Evolutionary conservation across 2,797 vertebrate species (phyloP), one percentile per base, ranked within the genome.

Genomic region (Acanthopagrus latus): DNA sequence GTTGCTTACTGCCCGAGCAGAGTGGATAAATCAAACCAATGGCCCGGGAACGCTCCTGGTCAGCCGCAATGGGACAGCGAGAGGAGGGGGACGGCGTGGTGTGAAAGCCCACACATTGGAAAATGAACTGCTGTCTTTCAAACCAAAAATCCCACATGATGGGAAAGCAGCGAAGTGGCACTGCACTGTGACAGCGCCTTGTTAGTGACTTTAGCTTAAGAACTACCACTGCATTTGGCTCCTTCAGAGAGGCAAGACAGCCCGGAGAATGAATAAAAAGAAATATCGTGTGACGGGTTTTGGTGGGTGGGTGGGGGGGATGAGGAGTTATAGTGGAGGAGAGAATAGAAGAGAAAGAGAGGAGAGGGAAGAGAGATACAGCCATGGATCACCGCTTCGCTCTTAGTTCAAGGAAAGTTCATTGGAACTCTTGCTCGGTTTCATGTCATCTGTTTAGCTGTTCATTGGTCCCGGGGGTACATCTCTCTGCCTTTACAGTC

Each of bases 351-450:
- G 16, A 54, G 48, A 62, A 48, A 47, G 38, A 47, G 59, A 47
- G 9, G 51, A 44, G 43, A 50, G 64, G 58, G 47, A 48, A 72
- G 66, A 80, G 57, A 46, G 80, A 74, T 65, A 62, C 43, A 67
- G 86, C 84, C 76, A 89, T 78, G 92, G 93, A 90, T 92, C 90
- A 91, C 58, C 48, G 71, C 79, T 46, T 71, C 58, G 74, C 77
- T 79, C 76, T 33, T 90, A 91, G 91, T 94, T 94, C 91, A 93
- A 87, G 85, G 89, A 91, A 94, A 93, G 92, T 94, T 94, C 89
- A 94, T 85, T 81, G 88, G 82, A 92, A 89, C 67, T 80, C 83
- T 86, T 88, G 86, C 85, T 84, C 74, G 16, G 88, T 89, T 91
- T 90, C 84, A 70, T 90, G 91, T 94, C 91, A 87, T 91, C 77